Conservation (phyloP, 1,140 invertebrate genomes). For the Hylaeus anthracinus region DNA sequence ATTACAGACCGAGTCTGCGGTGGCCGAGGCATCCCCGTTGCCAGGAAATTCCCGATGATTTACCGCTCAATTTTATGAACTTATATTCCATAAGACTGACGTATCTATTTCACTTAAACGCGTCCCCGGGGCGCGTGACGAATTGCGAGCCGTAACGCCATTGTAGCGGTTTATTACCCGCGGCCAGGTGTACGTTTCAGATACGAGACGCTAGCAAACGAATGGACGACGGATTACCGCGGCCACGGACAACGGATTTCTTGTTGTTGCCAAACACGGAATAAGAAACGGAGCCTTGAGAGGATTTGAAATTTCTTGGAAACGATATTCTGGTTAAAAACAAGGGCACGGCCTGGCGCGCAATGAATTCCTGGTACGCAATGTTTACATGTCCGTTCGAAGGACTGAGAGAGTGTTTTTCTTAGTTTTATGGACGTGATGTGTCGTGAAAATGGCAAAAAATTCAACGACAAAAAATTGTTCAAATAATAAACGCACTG, state of each 20-base stretch:
- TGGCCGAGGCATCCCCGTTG: slow-evolving; percentile 47
- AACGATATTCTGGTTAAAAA: too few relatives aligned
- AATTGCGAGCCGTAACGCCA: slow-evolving; percentile 58
- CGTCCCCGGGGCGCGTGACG: slow-evolving; percentile 60
- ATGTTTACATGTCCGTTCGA: too few relatives aligned
- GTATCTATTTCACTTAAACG: slow-evolving; percentile 78
- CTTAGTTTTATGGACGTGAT: too few relatives aligned
- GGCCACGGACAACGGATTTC: not conserved
- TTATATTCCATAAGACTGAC: slow-evolving; percentile 78
- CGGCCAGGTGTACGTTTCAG: slow-evolving; percentile 42
- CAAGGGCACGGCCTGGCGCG: too few relatives aligned
- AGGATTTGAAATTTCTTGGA: too few relatives aligned
- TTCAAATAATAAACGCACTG: too few relatives aligned
- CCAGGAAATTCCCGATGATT: slow-evolving; percentile 75
- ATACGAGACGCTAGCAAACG: slow-evolving; percentile 36
- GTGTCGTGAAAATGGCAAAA: too few relatives aligned
- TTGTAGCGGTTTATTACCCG: slow-evolving; percentile 49
- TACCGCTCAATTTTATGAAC: slow-evolving; percentile 77
- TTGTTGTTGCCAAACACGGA: not conserved
- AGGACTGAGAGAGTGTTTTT: too few relatives aligned
- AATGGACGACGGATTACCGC: too few relatives aligned
- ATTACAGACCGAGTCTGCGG: slow-evolving; percentile 71
- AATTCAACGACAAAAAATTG: too few relatives aligned
- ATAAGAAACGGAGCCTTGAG: too few relatives aligned
- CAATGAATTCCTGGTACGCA: too few relatives aligned